Percentiles rank a stretch among this genome's conserved stretches.
Evolutionary conservation across 2,113 vertebrate species (phyloP).

Genomic region (Notiomystis cincta): DNA sequence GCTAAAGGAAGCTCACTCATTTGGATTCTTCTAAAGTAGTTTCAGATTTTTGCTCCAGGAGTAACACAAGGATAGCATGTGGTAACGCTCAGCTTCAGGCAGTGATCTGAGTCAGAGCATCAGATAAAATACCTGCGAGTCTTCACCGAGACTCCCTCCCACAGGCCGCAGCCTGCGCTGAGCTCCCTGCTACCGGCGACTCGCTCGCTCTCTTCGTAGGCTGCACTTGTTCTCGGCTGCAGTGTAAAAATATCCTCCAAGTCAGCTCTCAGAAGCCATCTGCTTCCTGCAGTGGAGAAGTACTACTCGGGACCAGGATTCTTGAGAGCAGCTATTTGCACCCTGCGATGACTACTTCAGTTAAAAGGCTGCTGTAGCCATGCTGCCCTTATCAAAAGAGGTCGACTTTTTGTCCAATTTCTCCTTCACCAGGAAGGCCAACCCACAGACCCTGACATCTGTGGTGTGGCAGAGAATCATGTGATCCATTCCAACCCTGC

Average conservation of each 20-base stretch:
- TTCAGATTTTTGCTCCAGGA: background rate
- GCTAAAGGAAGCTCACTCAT: background rate
- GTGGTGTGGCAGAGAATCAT: background rate
- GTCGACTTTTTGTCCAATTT: background rate
- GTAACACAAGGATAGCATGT: background rate
- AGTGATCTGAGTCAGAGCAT: background rate
- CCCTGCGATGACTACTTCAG: background rate
- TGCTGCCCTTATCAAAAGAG: background rate
- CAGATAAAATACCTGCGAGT: accelerated
- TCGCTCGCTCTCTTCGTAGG: accelerated
- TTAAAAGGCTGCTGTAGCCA: background rate
- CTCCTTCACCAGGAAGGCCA: background rate
- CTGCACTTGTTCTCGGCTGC: background rate
- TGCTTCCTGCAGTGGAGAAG: constrained; percentile 4
- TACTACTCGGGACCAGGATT: background rate
- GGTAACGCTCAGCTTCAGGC: background rate
- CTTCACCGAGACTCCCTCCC: background rate
- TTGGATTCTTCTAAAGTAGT: background rate
- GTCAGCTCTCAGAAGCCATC: background rate
- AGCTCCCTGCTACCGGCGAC: background rate
- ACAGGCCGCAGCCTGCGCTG: background rate
- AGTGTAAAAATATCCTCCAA: background rate
- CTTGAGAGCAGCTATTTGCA: constrained; percentile 20
- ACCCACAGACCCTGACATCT: background rate
- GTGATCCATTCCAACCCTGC: background rate